Conservation (phyloP, 2,113 vertebrate genomes). For the Camelus bactrianus region DNA sequence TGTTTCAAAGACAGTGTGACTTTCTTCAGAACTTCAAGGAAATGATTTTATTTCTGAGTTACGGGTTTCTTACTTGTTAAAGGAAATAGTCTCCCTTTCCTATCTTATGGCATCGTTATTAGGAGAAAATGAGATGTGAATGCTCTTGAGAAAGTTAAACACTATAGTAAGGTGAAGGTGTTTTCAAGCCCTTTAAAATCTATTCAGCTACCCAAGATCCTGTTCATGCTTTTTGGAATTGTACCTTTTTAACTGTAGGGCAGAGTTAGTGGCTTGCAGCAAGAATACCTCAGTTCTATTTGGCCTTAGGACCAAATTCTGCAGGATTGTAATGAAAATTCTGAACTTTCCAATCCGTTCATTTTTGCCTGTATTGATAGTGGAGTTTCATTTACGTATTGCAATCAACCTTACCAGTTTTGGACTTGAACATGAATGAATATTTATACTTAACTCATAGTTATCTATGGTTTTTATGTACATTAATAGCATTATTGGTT, state of each 20-base stretch:
- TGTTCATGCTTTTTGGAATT: not conserved
- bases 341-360: not conserved
- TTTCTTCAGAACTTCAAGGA: not conserved
- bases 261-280: not conserved
- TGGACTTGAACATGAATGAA: not conserved
- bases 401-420: not conserved
- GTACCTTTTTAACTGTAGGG: not conserved
- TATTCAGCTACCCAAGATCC: not conserved
- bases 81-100: not conserved
- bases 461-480: not conserved
- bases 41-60: conserved; percentile 5
- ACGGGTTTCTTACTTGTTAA: not conserved
- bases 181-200: not conserved
- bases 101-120: not conserved
- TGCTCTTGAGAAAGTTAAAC: not conserved
- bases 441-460: not conserved
- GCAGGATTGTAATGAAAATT: conserved; percentile 25
- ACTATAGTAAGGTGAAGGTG: not conserved
- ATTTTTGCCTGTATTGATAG: conserved; percentile 15
- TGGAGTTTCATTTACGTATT: conserved; percentile 7
- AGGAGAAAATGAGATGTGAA: conserved; percentile 8
- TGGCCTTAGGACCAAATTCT: not conserved
- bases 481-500: not conserved
- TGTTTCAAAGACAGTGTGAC: not conserved
- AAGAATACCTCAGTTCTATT: not conserved